Evolutionary conservation across 2,113 vertebrate species (phyloP).

Genomic region (Seriola dumerili): DNA sequence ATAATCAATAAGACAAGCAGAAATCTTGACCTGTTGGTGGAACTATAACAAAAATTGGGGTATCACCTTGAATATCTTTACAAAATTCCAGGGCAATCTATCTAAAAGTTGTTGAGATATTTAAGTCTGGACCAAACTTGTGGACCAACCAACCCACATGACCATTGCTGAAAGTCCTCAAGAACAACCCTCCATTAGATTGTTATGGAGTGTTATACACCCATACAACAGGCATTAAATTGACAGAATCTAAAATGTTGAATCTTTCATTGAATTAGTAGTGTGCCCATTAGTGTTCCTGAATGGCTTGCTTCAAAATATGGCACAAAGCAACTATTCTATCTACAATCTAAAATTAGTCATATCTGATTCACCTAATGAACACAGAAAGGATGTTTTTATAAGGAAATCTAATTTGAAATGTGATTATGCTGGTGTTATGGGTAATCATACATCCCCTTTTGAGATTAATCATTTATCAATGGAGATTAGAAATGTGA

Average conservation of each 20-base stretch:
- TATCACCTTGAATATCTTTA: neutral
- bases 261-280: neutral
- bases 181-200: neutral
- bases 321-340: constrained; percentile 5
- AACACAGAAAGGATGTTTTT: neutral
- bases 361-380: neutral
- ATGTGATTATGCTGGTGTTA: constrained; percentile 9
- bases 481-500: constrained; percentile 37
- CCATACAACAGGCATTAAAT: neutral
- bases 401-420: constrained; percentile 15
- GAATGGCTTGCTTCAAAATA: neutral
- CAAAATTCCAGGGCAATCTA: too few relatives aligned
- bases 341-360: neutral
- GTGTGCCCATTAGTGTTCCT: neutral
- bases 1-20: too few relatives aligned
- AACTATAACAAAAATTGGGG: neutral
- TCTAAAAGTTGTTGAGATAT: neutral
- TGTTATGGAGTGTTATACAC: neutral
- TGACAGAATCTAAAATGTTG: neutral
- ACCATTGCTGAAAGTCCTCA: too few relatives aligned
- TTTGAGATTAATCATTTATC: constrained; percentile 37
- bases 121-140: neutral
- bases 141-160: too few relatives aligned
- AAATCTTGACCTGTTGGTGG: too few relatives aligned
- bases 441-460: constrained; percentile 10